Evolutionary conservation across 2,888 invertebrate species (phyloP).

Genomic region (Cantharis nigra): DNA sequence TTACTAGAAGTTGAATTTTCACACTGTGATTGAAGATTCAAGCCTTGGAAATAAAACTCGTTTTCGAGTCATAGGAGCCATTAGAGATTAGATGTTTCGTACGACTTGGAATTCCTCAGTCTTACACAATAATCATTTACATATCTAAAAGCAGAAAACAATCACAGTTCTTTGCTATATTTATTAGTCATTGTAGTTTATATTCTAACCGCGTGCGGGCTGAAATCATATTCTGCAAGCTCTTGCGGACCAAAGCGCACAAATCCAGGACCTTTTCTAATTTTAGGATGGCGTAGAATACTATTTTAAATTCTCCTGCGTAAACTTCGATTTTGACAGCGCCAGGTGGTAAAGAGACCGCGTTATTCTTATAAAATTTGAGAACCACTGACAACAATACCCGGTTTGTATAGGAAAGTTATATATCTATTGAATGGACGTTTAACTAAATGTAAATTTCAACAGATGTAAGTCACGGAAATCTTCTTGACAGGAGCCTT

Average conservation of each 20-base stretch:
- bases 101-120: not conserved
- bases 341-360: not conserved
- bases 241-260: not conserved
- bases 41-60: not conserved
- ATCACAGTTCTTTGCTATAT: not conserved
- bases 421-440: not conserved
- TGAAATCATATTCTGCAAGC: not conserved
- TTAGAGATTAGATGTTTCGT: no score
- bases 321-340: not conserved
- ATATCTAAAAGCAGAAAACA: not conserved
- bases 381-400: not conserved
- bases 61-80: not conserved
- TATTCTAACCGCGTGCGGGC: not conserved
- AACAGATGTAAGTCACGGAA: not conserved
- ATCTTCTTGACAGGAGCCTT: not conserved
- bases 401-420: not conserved
- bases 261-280: not conserved
- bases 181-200: not conserved
- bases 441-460: not conserved
- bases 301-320: not conserved
- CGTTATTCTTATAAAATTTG: not conserved
- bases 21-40: not conserved
- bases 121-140: not conserved
- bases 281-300: not conserved
- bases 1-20: not conserved